A percentile compares a stretch with the other conserved stretches of the same genome.
Evolutionary conservation across 2,888 invertebrate genomes (phyloP).

Genomic region (Ennomos erosarius): DNA sequence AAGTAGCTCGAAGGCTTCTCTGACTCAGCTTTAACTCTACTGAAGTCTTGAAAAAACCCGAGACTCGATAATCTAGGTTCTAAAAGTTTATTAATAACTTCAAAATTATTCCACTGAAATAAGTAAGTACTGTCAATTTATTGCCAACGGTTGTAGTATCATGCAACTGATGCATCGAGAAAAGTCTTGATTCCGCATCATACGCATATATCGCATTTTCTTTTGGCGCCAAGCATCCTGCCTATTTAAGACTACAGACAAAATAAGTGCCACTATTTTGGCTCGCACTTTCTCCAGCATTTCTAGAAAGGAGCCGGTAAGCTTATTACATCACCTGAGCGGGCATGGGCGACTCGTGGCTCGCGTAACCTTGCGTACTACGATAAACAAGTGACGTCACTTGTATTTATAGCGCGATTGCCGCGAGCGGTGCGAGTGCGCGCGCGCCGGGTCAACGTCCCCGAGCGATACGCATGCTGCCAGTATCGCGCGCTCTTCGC

Average conservation of each 20-base stretch:
- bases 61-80: too few relatives aligned
- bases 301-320: conserved; percentile 16
- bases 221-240: too few relatives aligned
- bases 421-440: conserved; percentile 66
- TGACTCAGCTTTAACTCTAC: too few relatives aligned
- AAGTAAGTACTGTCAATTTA: too few relatives aligned
- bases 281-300: conserved; percentile 1
- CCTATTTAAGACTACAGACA: background rate
- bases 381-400: conserved; percentile 83
- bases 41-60: too few relatives aligned
- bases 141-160: too few relatives aligned
- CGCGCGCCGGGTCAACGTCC: conserved; percentile 66
- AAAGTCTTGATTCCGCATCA: too few relatives aligned
- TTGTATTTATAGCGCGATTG: conserved; percentile 75
- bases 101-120: too few relatives aligned
- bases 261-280: background rate
- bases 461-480: conserved; percentile 57
- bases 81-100: too few relatives aligned
- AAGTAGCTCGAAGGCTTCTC: too few relatives aligned
- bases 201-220: too few relatives aligned
- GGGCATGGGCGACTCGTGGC: conserved; percentile 59
- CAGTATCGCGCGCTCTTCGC: conserved; percentile 26
- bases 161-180: too few relatives aligned
- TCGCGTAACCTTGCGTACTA: conserved; percentile 81
- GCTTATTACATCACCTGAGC: conserved; percentile 32